Conservation (phyloP, 2,113 vertebrate species). For the Ophthalmolycus amberensis region DNA sequence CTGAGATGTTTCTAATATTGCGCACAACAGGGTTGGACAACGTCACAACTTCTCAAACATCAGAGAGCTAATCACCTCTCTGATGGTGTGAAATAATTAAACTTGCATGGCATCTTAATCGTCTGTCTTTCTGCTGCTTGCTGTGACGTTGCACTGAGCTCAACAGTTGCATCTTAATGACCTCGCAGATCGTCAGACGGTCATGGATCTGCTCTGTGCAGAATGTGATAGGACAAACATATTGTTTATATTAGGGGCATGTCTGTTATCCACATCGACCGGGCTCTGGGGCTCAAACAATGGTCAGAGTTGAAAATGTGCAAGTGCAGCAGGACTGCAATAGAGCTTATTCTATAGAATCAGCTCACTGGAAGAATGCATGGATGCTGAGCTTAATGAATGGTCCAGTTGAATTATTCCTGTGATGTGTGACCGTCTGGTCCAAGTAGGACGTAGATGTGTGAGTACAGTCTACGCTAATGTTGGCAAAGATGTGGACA, state of each 20-base stretch:
- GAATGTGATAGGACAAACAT: no score
- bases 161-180: no score
- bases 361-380: neutral
- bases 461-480: neutral
- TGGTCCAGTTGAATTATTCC: no score
- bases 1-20: slow-evolving; percentile 9
- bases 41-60: neutral
- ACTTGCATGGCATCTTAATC: neutral
- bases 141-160: neutral
- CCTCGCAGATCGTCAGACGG: no score
- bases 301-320: no score
- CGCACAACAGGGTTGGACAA: neutral
- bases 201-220: no score
- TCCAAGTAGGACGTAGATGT: neutral
- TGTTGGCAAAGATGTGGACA: neutral
- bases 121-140: neutral
- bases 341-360: neutral
- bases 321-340: neutral
- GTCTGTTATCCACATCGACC: no score
- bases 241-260: no score
- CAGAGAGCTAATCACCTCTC: neutral
- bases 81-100: neutral
- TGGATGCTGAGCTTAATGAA: neutral
- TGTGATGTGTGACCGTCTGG: neutral
- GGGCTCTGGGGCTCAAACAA: no score